Conservation (phyloP, 2,797 vertebrate genomes). For the Protosalanx chinensis region DNA sequence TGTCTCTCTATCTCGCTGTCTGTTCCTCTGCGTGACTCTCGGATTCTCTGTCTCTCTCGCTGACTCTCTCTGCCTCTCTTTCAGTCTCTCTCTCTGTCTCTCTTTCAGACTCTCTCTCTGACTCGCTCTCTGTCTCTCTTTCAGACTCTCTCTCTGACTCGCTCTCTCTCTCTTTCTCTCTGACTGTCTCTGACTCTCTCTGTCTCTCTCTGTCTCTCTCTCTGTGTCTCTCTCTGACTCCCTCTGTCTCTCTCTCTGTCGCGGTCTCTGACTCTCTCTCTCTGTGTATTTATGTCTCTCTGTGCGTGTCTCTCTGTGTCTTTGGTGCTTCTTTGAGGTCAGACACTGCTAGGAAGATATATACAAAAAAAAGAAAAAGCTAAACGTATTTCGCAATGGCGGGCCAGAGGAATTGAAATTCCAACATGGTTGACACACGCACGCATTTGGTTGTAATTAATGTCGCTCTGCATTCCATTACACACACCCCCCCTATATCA, state of each 20-base stretch:
- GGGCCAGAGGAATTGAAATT: constrained; percentile 10
- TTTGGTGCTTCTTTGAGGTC: neutral
- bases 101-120: too few species aligned
- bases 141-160: too few species aligned
- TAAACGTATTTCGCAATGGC: constrained; percentile 14
- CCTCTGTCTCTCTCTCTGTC: too few species aligned
- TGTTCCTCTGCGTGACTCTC: neutral
- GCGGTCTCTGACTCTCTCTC: too few species aligned
- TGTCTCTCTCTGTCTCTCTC: neutral
- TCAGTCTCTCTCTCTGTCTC: neutral
- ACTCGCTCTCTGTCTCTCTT: neutral
- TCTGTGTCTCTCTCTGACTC: too few species aligned
- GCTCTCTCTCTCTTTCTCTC: neutral
- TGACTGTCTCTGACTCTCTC: neutral
- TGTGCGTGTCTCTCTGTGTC: too few species aligned
- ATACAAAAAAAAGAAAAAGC: neutral
- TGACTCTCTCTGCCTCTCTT: neutral
- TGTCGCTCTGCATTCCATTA: constrained; percentile 11
- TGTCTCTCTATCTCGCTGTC: neutral
- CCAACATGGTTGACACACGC: constrained; percentile 28
- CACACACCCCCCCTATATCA: constrained; percentile 21
- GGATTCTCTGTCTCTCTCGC: neutral
- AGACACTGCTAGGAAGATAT: neutral
- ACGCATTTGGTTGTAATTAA: constrained; percentile 35
- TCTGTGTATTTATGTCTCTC: too few species aligned